phyloP scores from a whole-genome alignment of 2,888 invertebrate genomes.

The Arge pagana region DNA sequence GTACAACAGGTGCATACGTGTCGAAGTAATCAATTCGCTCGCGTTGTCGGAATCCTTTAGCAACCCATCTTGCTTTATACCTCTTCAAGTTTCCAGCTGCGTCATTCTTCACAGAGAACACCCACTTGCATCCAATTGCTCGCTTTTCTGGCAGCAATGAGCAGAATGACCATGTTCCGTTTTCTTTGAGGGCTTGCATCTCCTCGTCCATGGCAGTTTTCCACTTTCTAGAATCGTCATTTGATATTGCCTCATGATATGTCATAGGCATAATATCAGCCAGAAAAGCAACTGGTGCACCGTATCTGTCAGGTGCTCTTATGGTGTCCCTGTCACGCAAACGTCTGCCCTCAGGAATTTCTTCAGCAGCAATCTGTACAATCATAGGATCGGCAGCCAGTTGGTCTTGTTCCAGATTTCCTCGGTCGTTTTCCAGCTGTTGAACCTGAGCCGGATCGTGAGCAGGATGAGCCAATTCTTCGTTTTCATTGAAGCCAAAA shows the following conservation, averaged over 20 bases:
- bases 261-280: background rate
- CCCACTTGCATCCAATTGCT: slow-evolving; percentile 1
- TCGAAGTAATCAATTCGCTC: background rate
- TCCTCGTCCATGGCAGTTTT: background rate
- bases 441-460: background rate
- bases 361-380: too few relatives aligned
- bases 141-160: background rate
- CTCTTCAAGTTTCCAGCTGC: background rate
- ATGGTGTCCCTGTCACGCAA: background rate
- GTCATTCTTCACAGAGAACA: background rate
- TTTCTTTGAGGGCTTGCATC: background rate
- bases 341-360: background rate
- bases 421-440: background rate
- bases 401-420: background rate
- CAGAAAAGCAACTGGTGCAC: background rate
- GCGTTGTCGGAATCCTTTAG: background rate
- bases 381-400: too few relatives aligned
- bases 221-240: slow-evolving; percentile 21
- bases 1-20: background rate
- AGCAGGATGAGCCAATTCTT: background rate
- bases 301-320: background rate
- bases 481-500: background rate
- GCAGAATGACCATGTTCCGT: background rate
- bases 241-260: slow-evolving; percentile 5
- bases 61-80: background rate